These are phyloP conservation scores for Heliconius nattereri DNA, from an alignment of 1,140 invertebrate genomes.

Conservation along the genomic window DNA sequence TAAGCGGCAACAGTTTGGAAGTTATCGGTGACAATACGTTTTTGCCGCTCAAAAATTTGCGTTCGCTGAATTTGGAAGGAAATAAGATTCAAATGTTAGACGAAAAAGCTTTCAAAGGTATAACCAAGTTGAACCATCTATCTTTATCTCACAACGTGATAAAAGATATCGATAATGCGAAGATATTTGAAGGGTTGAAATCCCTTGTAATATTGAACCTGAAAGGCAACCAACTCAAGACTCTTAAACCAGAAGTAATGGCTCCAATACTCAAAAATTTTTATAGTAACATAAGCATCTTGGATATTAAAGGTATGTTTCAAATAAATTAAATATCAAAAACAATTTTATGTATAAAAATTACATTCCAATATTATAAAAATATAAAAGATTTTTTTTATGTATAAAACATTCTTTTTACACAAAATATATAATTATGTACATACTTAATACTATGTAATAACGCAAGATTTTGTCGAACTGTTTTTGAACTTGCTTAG, in stretches of 20 bases:
- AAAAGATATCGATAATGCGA: conserved; percentile 83
- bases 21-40: conserved; percentile 89
- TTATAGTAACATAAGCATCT: conserved; percentile 84
- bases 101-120: conserved; percentile 86
- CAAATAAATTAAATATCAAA: neutral
- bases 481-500: no score
- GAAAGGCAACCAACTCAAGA: conserved; percentile 85
- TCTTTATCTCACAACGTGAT: conserved; percentile 87
- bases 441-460: no score
- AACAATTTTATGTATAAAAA: no score
- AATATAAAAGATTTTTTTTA: no score
- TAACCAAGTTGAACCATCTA: conserved; percentile 85
- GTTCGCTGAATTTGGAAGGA: conserved; percentile 86
- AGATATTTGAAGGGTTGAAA: conserved; percentile 83
- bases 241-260: conserved; percentile 86
- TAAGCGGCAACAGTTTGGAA: conserved; percentile 85
- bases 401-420: no score
- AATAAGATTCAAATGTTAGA: conserved; percentile 86
- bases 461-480: no score
- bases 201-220: conserved; percentile 83
- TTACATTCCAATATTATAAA: no score
- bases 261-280: conserved; percentile 88
- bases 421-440: no score
- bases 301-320: conserved; percentile 77
- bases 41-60: conserved; percentile 85